phyloP scores from a whole-genome alignment of 2,797 vertebrate genomes.

The Zalophus californianus region DNA sequence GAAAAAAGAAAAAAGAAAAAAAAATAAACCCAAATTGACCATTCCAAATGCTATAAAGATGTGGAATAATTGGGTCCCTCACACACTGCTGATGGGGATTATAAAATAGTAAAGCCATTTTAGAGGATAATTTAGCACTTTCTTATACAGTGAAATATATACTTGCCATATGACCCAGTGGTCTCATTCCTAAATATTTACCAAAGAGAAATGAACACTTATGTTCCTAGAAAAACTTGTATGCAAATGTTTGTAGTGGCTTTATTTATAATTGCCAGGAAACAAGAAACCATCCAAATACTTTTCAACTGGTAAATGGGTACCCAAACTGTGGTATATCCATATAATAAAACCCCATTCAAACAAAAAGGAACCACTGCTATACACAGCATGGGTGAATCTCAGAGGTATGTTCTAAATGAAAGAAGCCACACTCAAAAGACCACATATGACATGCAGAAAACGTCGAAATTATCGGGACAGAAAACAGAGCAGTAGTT shows the following conservation, averaged over 20 bases:
- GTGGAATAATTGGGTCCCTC: not conserved
- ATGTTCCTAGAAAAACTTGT: not conserved
- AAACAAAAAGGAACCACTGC: not conserved
- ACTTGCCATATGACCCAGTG: not conserved
- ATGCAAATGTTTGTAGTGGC: not conserved
- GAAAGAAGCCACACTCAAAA: not conserved
- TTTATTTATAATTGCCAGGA: slow-evolving; percentile 28
- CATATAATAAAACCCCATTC: not conserved
- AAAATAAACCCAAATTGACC: not conserved
- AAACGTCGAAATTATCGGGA: not conserved
- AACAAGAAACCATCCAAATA: not conserved
- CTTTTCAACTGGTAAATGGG: not conserved
- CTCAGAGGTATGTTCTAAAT: not conserved
- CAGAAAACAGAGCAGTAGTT: not conserved
- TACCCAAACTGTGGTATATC: not conserved
- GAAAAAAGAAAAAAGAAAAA: not conserved
- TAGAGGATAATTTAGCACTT: not conserved
- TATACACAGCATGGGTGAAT: not conserved
- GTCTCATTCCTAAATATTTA: not conserved
- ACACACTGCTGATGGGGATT: not conserved
- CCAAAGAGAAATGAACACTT: not conserved
- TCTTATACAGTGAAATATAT: not conserved
- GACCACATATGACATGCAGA: not conserved
- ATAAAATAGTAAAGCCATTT: not conserved
- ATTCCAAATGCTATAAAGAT: not conserved